Percentiles rank a stretch among this genome's conserved stretches.
phyloP scores from a whole-genome alignment of 2,888 invertebrate genomes.

The Drosophila setosimentum region DNA sequence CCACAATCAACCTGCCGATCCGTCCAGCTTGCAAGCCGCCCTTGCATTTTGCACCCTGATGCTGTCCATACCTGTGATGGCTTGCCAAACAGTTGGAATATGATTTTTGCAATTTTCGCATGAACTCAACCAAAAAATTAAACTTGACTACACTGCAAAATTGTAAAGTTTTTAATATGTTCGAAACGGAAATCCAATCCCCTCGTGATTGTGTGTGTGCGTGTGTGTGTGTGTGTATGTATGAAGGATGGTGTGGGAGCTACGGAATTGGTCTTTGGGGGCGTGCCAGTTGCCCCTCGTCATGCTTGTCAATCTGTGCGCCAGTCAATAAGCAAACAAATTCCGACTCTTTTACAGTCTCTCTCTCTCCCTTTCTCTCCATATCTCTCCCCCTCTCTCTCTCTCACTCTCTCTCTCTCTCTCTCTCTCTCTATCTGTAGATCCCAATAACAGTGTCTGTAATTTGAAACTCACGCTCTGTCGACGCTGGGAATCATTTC shows the following conservation, averaged over 20 bases:
- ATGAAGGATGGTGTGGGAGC: conserved; percentile 5
- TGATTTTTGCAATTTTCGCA: conserved; percentile 81
- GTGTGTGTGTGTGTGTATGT: conserved; percentile 27
- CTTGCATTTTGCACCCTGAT: conserved; percentile 29
- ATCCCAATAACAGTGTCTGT: not conserved
- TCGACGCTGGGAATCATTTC: conserved; percentile 41
- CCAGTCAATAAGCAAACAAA: conserved; percentile 60
- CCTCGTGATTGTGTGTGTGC: conserved; percentile 2
- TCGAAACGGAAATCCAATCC: conserved; percentile 42
- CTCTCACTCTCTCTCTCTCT: conserved; percentile 16
- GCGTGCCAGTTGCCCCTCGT: conserved; percentile 51
- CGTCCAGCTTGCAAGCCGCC: not conserved
- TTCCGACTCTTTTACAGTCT: conserved; percentile 19
- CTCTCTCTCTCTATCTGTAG: not conserved
- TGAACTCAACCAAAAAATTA: conserved; percentile 81
- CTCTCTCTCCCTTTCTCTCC: not conserved
- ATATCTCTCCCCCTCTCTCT: not conserved
- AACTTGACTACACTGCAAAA: conserved; percentile 78
- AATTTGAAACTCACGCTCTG: conserved; percentile 9
- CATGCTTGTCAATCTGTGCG: conserved; percentile 71
- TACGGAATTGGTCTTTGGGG: conserved; percentile 28
- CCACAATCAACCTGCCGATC: not conserved
- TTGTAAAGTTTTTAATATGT: conserved; percentile 80
- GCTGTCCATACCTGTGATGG: conserved; percentile 73
- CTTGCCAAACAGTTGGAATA: conserved; percentile 80